These are phyloP conservation scores for Ischnura elegans DNA, from an alignment of 2,888 invertebrate species.

Conservation along the genomic window DNA sequence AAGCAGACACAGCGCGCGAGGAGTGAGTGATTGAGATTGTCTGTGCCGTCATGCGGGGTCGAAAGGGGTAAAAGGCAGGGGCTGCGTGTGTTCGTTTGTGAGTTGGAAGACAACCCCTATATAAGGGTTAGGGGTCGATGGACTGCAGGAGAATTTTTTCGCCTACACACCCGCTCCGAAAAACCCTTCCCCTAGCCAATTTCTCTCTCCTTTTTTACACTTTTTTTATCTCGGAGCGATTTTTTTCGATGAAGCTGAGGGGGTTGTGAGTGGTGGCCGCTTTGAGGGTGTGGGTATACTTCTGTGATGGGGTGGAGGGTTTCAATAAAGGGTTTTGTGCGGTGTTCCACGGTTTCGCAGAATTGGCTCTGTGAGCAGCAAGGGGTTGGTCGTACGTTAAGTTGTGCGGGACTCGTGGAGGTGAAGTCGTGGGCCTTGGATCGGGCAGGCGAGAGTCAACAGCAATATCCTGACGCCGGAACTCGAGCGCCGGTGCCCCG, in stretches of 20 bases:
- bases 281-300: not conserved
- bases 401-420: not conserved
- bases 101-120: not conserved
- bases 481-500: slow-evolving; percentile 34
- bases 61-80: not conserved
- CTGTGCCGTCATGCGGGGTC: not conserved
- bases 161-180: not conserved
- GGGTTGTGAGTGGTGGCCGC: not conserved
- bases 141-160: not conserved
- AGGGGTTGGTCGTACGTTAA: not conserved
- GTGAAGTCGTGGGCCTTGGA: not conserved
- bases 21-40: slow-evolving; percentile 46
- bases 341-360: not conserved
- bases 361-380: not conserved
- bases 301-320: too few relatives aligned
- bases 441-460: slow-evolving; percentile 51
- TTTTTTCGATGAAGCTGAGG: not conserved
- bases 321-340: not conserved
- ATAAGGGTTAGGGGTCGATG: slow-evolving; percentile 10
- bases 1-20: not conserved
- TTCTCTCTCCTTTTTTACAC: not conserved
- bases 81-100: not conserved
- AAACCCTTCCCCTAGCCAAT: not conserved
- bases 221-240: not conserved
- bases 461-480: slow-evolving; percentile 66